A percentile compares a stretch with the other conserved stretches of the same genome.
phyloP scores from a whole-genome alignment of 2,113 vertebrate species.

The Diglossa brunneiventris region DNA sequence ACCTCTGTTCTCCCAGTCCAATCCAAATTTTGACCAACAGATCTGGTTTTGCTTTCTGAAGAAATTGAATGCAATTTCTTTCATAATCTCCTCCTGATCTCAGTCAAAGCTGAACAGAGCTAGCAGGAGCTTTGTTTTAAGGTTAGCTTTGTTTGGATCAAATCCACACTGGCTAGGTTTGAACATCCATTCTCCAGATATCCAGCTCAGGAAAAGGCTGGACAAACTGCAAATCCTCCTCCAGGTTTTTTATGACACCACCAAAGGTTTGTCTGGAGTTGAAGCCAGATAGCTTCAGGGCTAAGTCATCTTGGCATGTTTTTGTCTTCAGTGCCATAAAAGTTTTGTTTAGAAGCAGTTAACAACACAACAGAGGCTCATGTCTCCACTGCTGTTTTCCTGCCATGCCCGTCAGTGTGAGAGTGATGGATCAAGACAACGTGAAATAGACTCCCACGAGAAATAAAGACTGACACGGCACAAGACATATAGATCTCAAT shows the following conservation, averaged over 20 bases:
- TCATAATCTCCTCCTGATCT: neutral
- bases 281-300: neutral
- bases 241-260: neutral
- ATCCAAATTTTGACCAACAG: neutral
- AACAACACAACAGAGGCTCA: neutral
- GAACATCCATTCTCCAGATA: neutral
- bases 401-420: neutral
- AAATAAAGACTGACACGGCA: neutral
- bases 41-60: neutral
- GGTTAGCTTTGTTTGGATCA: neutral
- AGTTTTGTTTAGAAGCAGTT: neutral
- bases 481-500: neutral
- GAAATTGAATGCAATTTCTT: neutral
- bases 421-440: neutral
- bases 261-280: neutral
- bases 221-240: neutral
- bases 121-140: neutral
- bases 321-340: neutral
- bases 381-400: neutral
- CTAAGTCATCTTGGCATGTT: neutral
- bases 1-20: neutral
- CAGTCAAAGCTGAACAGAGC: neutral
- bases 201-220: neutral
- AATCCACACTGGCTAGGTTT: neutral
- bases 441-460: neutral